Evolutionary conservation across 2,888 invertebrate species (phyloP).

Genomic region (Eubasilissa splendida): DNA sequence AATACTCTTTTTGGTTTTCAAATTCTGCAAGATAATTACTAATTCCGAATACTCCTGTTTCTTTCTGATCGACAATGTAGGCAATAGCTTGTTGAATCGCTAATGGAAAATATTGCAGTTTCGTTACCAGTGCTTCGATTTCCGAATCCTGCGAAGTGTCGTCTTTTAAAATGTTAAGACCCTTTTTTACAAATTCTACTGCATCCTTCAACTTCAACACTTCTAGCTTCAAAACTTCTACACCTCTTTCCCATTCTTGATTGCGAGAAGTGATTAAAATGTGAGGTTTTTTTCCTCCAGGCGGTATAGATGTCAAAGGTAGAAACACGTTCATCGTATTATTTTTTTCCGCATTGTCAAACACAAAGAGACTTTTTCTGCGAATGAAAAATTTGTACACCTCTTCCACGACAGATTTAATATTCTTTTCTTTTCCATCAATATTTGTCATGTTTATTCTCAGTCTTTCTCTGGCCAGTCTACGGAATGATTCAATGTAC

Average conservation of each 20-base stretch:
- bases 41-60: not conserved
- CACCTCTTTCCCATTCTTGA: not conserved
- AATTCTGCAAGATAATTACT: not conserved
- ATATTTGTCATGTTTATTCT: not conserved
- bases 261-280: not conserved
- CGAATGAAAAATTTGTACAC: not conserved
- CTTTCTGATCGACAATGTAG: not conserved
- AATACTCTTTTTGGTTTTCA: not conserved
- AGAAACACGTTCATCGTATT: not conserved
- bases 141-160: not conserved
- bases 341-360: conserved; percentile 13
- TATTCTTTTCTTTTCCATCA: conserved; percentile 2
- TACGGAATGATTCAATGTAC: conserved; percentile 2
- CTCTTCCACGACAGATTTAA: not conserved
- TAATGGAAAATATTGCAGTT: conserved; percentile 4
- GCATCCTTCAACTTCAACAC: conserved; percentile 9
- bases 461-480: not conserved
- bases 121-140: conserved; percentile 1
- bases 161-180: not conserved
- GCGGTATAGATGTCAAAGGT: not conserved
- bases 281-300: conserved; percentile 1
- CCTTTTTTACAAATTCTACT: conserved; percentile 3
- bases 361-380: conserved; percentile 22
- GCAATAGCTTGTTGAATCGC: conserved; percentile 17
- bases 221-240: not conserved